phyloP scores from a whole-genome alignment of 2,113 vertebrate genomes.

The Nymphicus hollandicus region DNA sequence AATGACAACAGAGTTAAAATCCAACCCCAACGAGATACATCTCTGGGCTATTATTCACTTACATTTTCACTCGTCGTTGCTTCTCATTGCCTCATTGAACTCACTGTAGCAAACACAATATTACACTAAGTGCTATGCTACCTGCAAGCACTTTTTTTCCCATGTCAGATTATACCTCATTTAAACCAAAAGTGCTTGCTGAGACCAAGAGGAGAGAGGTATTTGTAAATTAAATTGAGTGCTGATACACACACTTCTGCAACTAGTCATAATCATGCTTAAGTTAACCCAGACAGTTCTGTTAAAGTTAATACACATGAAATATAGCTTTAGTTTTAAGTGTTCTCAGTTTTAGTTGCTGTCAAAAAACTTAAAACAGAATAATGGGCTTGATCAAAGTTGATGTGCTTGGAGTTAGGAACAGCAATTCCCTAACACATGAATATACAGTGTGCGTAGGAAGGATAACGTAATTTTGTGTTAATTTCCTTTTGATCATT shows the following conservation, averaged over 20 bases:
- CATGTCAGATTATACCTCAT: neutral
- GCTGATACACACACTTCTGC: neutral
- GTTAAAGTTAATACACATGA: neutral
- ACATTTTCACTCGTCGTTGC: neutral
- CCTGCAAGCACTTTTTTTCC: neutral
- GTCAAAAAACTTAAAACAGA: neutral
- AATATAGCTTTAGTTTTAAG: neutral
- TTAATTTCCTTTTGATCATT: slow-evolving; percentile 32
- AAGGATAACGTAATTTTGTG: neutral
- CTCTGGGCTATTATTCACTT: neutral
- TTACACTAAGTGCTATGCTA: neutral
- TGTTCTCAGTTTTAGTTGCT: neutral
- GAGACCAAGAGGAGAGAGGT: neutral
- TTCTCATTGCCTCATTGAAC: neutral
- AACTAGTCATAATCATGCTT: neutral
- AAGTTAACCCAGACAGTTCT: neutral
- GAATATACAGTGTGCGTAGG: neutral
- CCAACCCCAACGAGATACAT: neutral
- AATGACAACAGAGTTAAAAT: neutral
- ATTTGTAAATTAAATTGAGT: neutral
- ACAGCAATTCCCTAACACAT: neutral
- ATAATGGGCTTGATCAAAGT: neutral
- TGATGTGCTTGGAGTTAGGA: neutral
- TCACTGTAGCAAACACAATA: neutral
- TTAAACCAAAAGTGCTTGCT: neutral